These are phyloP conservation scores for Crypturellus undulatus DNA, from an alignment of 2,113 vertebrate genomes.

Conservation along the genomic window DNA sequence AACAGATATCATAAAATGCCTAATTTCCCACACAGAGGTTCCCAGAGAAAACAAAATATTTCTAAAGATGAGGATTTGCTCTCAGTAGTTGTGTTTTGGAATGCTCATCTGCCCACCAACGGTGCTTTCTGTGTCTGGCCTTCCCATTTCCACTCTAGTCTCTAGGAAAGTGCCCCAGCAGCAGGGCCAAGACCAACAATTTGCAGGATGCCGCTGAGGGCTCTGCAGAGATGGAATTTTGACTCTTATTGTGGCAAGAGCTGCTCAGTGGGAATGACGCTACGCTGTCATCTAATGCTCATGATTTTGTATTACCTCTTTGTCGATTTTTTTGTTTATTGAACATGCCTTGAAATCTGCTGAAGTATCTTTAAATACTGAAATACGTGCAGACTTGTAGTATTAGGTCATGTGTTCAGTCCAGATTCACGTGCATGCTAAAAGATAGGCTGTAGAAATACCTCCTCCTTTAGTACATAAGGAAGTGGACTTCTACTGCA, in stretches of 20 bases:
- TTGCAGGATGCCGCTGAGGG: not conserved
- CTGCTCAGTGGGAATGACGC: not conserved
- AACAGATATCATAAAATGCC: not conserved
- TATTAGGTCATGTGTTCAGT: not conserved
- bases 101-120: not conserved
- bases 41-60: not conserved
- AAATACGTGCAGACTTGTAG: conserved; percentile 5
- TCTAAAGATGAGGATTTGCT: not conserved
- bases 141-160: not conserved
- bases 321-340: not conserved
- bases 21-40: not conserved
- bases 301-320: not conserved
- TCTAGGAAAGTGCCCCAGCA: not conserved
- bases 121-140: not conserved
- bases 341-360: not conserved
- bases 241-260: not conserved
- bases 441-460: conserved; percentile 31
- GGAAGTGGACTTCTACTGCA: conserved; percentile 17
- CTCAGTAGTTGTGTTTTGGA: not conserved
- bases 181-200: not conserved
- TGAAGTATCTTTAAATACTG: not conserved
- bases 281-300: not conserved
- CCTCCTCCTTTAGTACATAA: conserved; percentile 57
- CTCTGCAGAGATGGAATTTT: not conserved
- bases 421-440: not conserved